Base-by-base conservation (phyloP, 2,113 vertebrate species). In the Otolemur garnettii region DNA sequence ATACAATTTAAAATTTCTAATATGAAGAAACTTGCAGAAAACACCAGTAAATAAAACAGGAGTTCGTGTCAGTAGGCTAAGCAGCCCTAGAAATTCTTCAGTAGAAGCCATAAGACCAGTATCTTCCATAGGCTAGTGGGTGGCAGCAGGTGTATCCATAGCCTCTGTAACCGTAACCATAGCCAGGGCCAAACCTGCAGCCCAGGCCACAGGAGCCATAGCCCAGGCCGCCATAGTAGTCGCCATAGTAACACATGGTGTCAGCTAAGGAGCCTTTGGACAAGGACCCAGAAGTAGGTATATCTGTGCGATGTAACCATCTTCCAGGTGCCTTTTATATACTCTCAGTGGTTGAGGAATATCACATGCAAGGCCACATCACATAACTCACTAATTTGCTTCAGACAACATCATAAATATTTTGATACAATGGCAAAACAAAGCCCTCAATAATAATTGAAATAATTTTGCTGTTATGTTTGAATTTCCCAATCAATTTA, bases 21-120 rank as follows among this genome's bases (percentile, higher is more conserved):
- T 42, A 26, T 53, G 17, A 14, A 72, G 11, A 95, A 87, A 64
- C 7, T 13, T 60, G 24, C 24, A 90, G 10, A 33, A 3, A 26
- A 18, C 60, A n/a, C 45, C 4, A 74, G 7, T 14, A 42, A 59
- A 26, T 28, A 42, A 59, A 33, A 91, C 1, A 84, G 15, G 0
- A 24, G 14, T 0, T 45, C 5, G 4, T 2, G 21, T 0, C 33
- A 66, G 24, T 24, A 24, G 30, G 1, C 42, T 80, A 4, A 38
- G 21, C 12, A 55, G 7, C 19, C 53, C 14, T 2, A 18, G n/a
- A 26, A 64, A 35, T 13, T 75, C 28, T 7, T 92, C 75, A 92
- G n/a, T 64, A 89, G 84, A 92, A 75, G n/a, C 72, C 28, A 35
- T 15, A 89, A 38, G 78, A 85, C 79, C 83, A 92, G 79, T 38